Percentiles rank a stretch among this genome's conserved stretches.
These are phyloP conservation scores for Ciona savignyi DNA, from an alignment of 23 tunicate genomes.

Conservation along the genomic window DNA sequence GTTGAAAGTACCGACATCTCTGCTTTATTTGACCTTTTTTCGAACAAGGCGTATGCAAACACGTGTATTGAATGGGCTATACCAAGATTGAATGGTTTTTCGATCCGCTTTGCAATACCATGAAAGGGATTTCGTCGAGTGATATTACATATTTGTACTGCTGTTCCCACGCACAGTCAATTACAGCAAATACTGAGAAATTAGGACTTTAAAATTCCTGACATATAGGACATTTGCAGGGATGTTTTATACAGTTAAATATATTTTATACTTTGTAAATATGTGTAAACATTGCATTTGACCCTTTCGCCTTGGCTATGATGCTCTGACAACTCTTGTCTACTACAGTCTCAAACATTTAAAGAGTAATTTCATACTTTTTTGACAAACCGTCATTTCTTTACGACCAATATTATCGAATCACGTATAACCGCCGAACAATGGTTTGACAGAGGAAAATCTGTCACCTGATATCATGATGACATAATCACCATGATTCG, in stretches of 20 bases:
- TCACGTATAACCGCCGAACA: too few species aligned
- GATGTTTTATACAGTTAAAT: background rate
- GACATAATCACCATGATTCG: background rate
- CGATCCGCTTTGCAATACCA: background rate
- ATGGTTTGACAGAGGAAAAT: too few species aligned
- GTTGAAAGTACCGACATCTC: background rate
- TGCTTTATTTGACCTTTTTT: background rate
- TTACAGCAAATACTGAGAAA: constrained; percentile 1
- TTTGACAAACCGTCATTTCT: too few species aligned
- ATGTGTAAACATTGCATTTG: too few species aligned
- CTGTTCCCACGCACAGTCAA: background rate
- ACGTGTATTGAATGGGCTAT: background rate
- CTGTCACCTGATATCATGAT: background rate
- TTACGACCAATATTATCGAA: too few species aligned
- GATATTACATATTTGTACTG: background rate
- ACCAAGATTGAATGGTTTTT: background rate
- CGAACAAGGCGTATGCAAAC: background rate
- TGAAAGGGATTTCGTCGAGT: background rate
- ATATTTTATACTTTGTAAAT: background rate
- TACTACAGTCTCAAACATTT: too few species aligned
- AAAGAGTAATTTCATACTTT: too few species aligned
- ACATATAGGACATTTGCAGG: too few species aligned
- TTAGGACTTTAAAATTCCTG: too few species aligned
- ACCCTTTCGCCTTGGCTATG: too few species aligned
- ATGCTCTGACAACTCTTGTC: too few species aligned